Conservation (phyloP, 2,113 vertebrate genomes). For the Picathartes gymnocephalus region DNA sequence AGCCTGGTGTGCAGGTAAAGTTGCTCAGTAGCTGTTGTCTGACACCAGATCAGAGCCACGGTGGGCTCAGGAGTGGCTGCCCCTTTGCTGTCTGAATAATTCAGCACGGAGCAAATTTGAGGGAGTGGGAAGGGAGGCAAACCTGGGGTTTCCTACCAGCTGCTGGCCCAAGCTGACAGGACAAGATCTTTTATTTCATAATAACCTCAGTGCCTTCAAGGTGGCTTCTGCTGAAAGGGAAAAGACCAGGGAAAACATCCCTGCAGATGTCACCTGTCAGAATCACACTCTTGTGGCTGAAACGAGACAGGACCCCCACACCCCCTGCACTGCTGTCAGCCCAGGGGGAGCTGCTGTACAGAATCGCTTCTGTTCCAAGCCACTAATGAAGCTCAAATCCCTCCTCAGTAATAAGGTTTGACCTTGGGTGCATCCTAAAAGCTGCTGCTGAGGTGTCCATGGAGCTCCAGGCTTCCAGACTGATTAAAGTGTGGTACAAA, state of each 20-base stretch:
- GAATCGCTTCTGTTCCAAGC: background rate
- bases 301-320: background rate
- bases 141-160: background rate
- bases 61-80: background rate
- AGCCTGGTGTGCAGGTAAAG: rapidly evolving
- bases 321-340: background rate
- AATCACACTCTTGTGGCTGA: background rate
- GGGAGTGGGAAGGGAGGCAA: background rate
- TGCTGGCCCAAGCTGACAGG: background rate
- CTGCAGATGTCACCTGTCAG: background rate
- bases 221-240: background rate
- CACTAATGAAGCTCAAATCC: background rate
- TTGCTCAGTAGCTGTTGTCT: rapidly evolving
- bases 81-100: background rate
- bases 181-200: background rate
- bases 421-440: background rate
- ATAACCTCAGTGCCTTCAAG: background rate
- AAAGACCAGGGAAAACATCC: background rate
- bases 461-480: background rate
- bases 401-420: background rate
- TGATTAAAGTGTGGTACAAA: rapidly evolving
- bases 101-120: background rate
- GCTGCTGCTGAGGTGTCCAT: background rate
- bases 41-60: background rate
- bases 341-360: background rate